Evolutionary conservation across 2,113 vertebrate species (phyloP).

Genomic region (Papio anubis): DNA sequence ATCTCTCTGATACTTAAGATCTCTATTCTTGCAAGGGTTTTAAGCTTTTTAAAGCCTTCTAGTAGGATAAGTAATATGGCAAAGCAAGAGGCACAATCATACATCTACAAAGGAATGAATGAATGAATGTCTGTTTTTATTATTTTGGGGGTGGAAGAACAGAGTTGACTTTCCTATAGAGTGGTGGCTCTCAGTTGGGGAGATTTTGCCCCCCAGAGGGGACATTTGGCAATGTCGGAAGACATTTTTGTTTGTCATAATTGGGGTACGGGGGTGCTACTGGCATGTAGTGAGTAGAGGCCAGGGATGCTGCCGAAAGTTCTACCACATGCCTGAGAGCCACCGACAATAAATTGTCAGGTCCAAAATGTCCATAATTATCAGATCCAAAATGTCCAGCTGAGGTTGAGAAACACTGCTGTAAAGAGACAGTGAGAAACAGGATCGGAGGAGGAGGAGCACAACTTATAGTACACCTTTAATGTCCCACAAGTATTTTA

Average conservation of each 20-base stretch:
- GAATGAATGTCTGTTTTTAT: background rate
- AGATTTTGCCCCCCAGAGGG: background rate
- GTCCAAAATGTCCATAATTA: background rate
- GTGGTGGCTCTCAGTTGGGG: background rate
- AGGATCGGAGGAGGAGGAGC: background rate
- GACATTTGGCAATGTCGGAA: background rate
- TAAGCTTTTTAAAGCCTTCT: background rate
- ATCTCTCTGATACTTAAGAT: background rate
- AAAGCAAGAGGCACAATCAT: background rate
- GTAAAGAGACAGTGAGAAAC: background rate
- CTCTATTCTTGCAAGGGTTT: background rate
- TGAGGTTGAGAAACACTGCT: background rate
- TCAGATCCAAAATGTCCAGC: background rate
- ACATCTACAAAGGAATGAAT: background rate
- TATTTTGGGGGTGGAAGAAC: background rate
- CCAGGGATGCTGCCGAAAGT: background rate
- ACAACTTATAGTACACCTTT: background rate
- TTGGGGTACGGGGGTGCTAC: background rate
- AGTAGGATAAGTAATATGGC: background rate
- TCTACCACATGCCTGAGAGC: background rate
- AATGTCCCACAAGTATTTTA: background rate
- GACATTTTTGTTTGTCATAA: background rate
- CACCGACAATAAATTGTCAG: background rate
- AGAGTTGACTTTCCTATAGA: background rate
- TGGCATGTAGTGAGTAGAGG: background rate